A percentile compares a stretch with the other conserved stretches of the same genome.
Conservation (phyloP, 2,113 vertebrate genomes). For the Lophura nycthemera region DNA sequence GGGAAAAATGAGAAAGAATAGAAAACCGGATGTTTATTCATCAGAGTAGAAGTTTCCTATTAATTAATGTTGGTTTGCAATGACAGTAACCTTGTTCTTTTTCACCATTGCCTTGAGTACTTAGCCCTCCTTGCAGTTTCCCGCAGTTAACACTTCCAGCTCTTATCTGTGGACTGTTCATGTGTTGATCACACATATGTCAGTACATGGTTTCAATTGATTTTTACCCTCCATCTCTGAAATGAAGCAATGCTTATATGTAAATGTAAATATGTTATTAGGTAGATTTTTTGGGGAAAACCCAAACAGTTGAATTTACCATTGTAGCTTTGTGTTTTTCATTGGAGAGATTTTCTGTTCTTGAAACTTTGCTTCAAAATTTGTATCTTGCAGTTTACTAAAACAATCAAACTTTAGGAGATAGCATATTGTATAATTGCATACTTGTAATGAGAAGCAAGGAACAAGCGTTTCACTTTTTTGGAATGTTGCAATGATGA, state of each 20-base stretch:
- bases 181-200: background rate
- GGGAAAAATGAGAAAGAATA: background rate
- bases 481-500: background rate
- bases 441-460: background rate
- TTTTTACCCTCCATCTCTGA: background rate
- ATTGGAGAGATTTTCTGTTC: background rate
- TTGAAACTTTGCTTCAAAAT: background rate
- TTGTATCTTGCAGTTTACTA: background rate
- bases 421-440: background rate
- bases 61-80: background rate
- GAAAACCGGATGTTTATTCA: background rate
- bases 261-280: background rate
- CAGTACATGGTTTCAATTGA: background rate
- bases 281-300: background rate
- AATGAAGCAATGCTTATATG: background rate
- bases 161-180: background rate
- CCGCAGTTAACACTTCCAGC: background rate
- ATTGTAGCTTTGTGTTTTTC: background rate
- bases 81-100: background rate
- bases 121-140: background rate
- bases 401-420: background rate
- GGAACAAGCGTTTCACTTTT: background rate
- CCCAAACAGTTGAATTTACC: background rate
- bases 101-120: background rate
- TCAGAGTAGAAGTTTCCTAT: background rate